Evolutionary conservation across 1,140 invertebrate species (phyloP), one percentile per base, ranked within the genome.

Genomic region (Drosophila tristis): DNA sequence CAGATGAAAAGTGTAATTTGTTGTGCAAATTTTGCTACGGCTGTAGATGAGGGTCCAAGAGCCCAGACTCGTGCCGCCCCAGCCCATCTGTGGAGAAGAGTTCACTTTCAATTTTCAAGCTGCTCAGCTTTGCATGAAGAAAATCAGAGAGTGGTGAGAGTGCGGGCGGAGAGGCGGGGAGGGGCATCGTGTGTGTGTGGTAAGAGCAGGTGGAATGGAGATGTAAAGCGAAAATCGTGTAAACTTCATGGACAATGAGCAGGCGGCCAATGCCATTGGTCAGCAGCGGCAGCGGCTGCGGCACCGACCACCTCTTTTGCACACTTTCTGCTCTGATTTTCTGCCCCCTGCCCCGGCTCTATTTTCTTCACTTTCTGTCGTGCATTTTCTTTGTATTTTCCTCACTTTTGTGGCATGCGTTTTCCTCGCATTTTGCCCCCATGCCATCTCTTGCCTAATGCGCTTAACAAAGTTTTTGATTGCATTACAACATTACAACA

Each of bases 401-500:
- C 29, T 31, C 29, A 31, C 29, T 8, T 0, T 35, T 8, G 20
- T 35, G 31, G 31, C 31, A 35, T 35, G 31, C 31, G 31, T 35
- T 35, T 35, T 9, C 31, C 31, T 9, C 31, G 8, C 35, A 20
- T 2, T 20, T 20, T 20, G 0, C 15, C 29, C 15, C 42, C 60
- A 47, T 42, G 15, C 23, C 23, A 25, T 25, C 23, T 25, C 2
- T 16, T 35, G 48, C 15, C 75, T 86, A 86, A 86, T 86, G 78
- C 78, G 81, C 82, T 86, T 87, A 87, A 66, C 78, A 81, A 86
- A 87, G 56, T 86, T 86, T 81, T 72, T 78, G 78, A 79, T 85
- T 66, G 61, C 68, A 76, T 84, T 85, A 85, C 80, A 71, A 72
- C 53, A 25, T 25, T 25, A 25, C 2, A 25, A 25, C 23, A 78